Evolutionary conservation across 2,797 vertebrate genomes (phyloP).

Genomic region (Tapera naevia): DNA sequence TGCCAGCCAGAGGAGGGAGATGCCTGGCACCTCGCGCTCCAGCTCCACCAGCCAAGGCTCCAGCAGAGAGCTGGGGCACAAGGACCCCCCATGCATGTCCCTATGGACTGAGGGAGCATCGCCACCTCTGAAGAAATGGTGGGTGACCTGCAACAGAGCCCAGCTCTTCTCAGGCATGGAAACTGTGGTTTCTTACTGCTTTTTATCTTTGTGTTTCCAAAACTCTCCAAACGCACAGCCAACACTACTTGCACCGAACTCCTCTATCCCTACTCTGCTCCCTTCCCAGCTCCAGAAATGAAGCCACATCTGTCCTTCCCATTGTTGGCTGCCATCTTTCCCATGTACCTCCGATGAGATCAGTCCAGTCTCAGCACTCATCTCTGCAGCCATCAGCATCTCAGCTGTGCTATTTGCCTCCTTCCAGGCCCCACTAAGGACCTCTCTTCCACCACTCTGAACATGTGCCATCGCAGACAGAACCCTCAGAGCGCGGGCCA

Average conservation of each 20-base stretch:
- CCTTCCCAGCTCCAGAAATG: background rate
- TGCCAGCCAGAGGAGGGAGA: background rate
- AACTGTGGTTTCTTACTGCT: background rate
- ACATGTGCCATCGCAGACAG: background rate
- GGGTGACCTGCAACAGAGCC: background rate
- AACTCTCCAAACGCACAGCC: background rate
- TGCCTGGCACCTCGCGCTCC: accelerated
- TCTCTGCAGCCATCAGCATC: background rate
- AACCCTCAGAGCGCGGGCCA: background rate
- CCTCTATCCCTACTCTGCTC: background rate
- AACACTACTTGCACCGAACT: background rate
- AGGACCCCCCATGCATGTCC: accelerated
- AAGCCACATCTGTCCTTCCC: background rate
- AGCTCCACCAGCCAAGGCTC: background rate
- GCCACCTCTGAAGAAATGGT: background rate
- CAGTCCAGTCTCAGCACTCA: background rate
- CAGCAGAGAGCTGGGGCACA: background rate
- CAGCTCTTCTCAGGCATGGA: background rate
- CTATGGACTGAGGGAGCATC: accelerated
- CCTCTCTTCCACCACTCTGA: background rate
- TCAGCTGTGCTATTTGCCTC: background rate
- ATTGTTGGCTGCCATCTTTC: background rate
- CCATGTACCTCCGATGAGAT: background rate
- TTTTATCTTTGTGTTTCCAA: background rate
- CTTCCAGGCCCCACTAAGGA: background rate